phyloP scores from a whole-genome alignment of 2,113 vertebrate genomes.

The Piaya cayana region DNA sequence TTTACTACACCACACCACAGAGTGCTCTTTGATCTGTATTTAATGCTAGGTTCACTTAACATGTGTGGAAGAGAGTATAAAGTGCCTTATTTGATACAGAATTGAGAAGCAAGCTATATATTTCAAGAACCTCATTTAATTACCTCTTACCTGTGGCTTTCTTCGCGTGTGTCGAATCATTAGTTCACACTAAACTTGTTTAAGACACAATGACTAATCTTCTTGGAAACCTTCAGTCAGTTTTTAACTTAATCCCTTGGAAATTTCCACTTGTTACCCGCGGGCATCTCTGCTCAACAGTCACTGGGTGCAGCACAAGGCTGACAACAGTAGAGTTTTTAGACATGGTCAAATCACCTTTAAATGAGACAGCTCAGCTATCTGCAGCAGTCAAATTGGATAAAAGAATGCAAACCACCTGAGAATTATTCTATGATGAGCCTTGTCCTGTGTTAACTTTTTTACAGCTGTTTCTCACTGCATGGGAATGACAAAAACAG shows the following conservation, averaged over 20 bases:
- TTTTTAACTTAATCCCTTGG: background rate
- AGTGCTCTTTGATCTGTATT: background rate
- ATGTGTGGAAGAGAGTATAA: background rate
- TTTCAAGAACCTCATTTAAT: background rate
- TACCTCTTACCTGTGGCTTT: background rate
- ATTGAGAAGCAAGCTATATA: background rate
- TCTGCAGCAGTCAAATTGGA: background rate
- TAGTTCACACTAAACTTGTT: background rate
- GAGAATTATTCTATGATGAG: background rate
- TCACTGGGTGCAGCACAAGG: background rate
- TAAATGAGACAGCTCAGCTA: background rate
- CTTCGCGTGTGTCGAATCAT: background rate
- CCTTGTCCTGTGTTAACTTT: background rate
- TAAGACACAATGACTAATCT: background rate
- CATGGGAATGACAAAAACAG: background rate
- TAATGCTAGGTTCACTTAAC: background rate
- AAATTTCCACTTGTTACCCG: background rate
- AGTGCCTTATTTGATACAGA: background rate
- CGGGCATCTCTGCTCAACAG: background rate
- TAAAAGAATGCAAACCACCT: background rate
- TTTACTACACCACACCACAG: background rate
- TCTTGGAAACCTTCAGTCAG: background rate
- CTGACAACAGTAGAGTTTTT: background rate
- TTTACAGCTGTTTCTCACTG: background rate
- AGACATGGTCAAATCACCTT: background rate